Percentiles rank a stretch among this genome's conserved stretches.
Evolutionary conservation across 2,113 vertebrate species (phyloP).

Genomic region (Scalopus aquaticus): DNA sequence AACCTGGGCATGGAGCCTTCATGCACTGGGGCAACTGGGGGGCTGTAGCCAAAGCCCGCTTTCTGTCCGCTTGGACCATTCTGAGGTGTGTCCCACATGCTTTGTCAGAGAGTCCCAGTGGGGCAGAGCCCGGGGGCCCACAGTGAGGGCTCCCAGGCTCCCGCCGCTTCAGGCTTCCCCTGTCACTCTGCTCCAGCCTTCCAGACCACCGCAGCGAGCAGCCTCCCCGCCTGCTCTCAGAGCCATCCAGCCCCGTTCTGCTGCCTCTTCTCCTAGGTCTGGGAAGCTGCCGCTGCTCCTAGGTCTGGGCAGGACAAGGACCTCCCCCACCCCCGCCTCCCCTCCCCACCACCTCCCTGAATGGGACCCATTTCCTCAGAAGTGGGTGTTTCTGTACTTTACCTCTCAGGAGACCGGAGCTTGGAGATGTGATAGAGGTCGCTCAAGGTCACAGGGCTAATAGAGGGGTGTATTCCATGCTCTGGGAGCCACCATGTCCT

Average conservation of each 20-base stretch:
- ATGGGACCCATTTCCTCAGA: background rate
- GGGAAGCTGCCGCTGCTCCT: too few relatives aligned
- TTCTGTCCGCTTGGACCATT: background rate
- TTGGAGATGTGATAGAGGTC: background rate
- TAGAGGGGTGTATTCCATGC: background rate
- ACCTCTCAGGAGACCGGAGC: background rate
- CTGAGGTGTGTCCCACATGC: background rate
- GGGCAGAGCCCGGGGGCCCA: background rate
- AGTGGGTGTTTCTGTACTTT: background rate
- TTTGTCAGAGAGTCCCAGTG: background rate
- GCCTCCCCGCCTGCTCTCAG: background rate
- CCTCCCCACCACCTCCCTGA: background rate
- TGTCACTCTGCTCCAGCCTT: background rate
- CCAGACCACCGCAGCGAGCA: background rate
- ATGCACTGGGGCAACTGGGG: background rate
- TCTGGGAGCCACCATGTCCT: background rate
- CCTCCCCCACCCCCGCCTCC: background rate
- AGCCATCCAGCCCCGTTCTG: too few relatives aligned
- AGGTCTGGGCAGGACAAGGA: background rate
- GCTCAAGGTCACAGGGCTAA: background rate
- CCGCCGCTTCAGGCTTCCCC: background rate
- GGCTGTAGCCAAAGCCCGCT: background rate
- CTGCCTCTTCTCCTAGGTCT: background rate
- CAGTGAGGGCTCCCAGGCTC: background rate
- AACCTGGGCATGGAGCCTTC: background rate